Evolutionary conservation across 2,113 vertebrate genomes (phyloP), one percentile per base, ranked within the genome.

Genomic region (Danionella cerebrum): DNA sequence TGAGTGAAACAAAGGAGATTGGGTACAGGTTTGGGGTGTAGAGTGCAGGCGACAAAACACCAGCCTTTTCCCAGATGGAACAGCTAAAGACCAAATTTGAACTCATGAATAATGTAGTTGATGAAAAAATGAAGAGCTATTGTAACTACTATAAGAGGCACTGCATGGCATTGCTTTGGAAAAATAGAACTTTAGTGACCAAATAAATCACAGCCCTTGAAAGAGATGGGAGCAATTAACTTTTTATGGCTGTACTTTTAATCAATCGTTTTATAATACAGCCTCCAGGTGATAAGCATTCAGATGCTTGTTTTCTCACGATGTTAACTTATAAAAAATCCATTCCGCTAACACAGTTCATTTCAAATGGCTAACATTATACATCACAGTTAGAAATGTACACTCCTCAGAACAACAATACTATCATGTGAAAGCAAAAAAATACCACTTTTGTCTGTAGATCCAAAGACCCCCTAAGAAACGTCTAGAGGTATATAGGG

Each of bases 201-300:
- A 19, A 74, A 69, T 74, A 65, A 69, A 74, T 58, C 52, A 65
- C n/a, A 6, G 22, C 44, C 35, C 36, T 36, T 6, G 27, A 41
- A 65, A 19, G 10, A 27, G 41, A 19, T 31, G 10, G 22, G 21
- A n/a, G 14, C 58, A 50, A 60, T 39, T 50, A 44, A 38, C 52
- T 16, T 42, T 35, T 22, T 47, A 55, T 39, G 47, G 13, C 18
- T 5, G 42, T 27, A 36, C 38, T 22, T 74, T 74, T 74, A 74
- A 74, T 69, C 29, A 58, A 52, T 27, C 44, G 52, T 45, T 65
- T 69, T 55, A 65, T 65, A 27, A 59, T 14, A 25, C 7, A 38
- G 52, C 39, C 41, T 55, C 7, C 39, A 42, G 33, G 18, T 65
- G 31, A 41, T 33, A 53, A 18, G 48, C 9, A 60, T 38, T 45